A percentile compares a stretch with the other conserved stretches of the same genome.
Evolutionary conservation across 2,888 invertebrate species (phyloP).

Genomic region (Hymenopus coronatus): DNA sequence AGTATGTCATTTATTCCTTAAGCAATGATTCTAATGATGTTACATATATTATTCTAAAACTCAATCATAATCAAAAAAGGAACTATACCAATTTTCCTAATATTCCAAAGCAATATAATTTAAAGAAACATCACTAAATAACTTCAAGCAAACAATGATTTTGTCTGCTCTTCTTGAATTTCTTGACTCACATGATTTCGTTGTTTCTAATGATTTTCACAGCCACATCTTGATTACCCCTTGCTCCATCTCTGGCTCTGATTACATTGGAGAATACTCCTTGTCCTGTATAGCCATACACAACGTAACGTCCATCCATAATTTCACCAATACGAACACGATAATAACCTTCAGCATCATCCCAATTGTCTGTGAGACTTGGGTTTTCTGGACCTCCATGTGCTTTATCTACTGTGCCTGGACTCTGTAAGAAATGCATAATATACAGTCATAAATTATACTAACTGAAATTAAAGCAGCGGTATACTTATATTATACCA

Average conservation of each 20-base stretch:
- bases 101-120: not conserved
- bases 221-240: constrained; percentile 86
- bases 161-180: not conserved
- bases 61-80: too few relatives aligned
- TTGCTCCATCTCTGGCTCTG: constrained; percentile 84
- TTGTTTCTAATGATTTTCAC: constrained; percentile 99
- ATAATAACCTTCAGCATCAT: constrained; percentile 99
- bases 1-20: too few relatives aligned
- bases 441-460: too few relatives aligned
- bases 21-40: too few relatives aligned
- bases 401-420: constrained; percentile 55
- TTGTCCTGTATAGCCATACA: constrained; percentile 97
- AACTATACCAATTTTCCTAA: too few relatives aligned
- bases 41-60: not conserved
- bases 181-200: constrained; percentile 86
- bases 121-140: not conserved
- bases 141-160: not conserved
- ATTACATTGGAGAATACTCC: constrained; percentile 98
- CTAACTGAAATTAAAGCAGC: too few relatives aligned
- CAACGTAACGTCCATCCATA: constrained; percentile 86
- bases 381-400: constrained; percentile 68
- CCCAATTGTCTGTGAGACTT: constrained; percentile 97
- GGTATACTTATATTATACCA: too few relatives aligned
- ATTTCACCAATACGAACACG: constrained; percentile 93
- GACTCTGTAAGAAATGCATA: constrained; percentile 56